Percentiles rank a stretch among this genome's conserved stretches.
Evolutionary conservation across 2,888 invertebrate genomes (phyloP).

Genomic region (Rhagonycha lutea): DNA sequence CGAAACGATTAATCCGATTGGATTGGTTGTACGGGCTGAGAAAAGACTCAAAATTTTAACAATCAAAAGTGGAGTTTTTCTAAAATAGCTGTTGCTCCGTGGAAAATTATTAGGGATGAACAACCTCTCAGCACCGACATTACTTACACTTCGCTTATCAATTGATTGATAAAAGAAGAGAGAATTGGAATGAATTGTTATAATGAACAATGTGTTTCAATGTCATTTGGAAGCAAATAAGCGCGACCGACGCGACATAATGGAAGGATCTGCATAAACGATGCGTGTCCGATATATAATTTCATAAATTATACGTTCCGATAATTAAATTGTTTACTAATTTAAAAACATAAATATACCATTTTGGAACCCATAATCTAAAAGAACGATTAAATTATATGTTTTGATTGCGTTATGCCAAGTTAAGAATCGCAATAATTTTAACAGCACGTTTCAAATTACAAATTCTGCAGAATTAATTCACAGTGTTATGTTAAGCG

Average conservation of each 20-base stretch:
- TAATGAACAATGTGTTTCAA: not conserved
- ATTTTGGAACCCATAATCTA: not conserved
- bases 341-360: not conserved
- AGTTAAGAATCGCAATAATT: not conserved
- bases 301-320: not conserved
- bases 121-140: not conserved
- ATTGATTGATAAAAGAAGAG: not conserved
- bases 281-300: not conserved
- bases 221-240: not conserved
- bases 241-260: not conserved
- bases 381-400: not conserved
- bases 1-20: not conserved
- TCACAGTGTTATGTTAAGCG: not conserved
- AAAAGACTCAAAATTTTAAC: not conserved
- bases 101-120: not conserved
- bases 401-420: not conserved
- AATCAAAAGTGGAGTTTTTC: not conserved
- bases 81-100: not conserved
- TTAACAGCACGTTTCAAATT: not conserved
- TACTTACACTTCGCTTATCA: not conserved
- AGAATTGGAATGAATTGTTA: not conserved
- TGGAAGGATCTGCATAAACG: not conserved
- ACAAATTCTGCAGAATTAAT: not conserved
- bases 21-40: not conserved
- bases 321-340: not conserved